A percentile compares a stretch with the other conserved stretches of the same genome.
Conservation (phyloP, 1,140 invertebrate genomes). For the Zeugodacus cucurbitae region DNA sequence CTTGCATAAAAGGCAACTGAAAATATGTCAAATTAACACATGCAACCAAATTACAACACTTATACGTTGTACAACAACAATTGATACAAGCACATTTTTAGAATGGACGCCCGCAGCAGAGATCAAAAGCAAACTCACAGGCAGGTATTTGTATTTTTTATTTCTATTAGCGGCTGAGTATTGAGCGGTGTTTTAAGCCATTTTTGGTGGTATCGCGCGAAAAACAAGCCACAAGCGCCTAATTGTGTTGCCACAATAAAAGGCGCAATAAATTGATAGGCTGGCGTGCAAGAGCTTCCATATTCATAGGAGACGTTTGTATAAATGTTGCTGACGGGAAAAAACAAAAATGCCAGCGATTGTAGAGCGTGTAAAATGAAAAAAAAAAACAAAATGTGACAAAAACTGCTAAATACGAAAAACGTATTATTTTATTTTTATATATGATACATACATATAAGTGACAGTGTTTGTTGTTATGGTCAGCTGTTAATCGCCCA, state of each 20-base stretch:
- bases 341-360: not conserved
- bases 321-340: not conserved
- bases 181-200: slow-evolving; percentile 2
- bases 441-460: not conserved
- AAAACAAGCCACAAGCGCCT: slow-evolving; percentile 13
- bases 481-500: slow-evolving; percentile 4
- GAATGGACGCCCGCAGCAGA: slow-evolving; percentile 2
- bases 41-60: slow-evolving; percentile 35
- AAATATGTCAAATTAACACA: slow-evolving; percentile 35
- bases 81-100: slow-evolving; percentile 1
- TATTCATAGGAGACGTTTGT: too few species aligned
- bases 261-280: not conserved
- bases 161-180: not conserved
- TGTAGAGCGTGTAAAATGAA: not conserved
- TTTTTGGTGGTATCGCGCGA: slow-evolving; percentile 24
- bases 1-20: slow-evolving; percentile 35
- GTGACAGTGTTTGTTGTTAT: too few species aligned
- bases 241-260: slow-evolving; percentile 9
- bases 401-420: not conserved
- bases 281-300: too few species aligned
- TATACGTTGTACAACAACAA: slow-evolving; percentile 33
- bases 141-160: too few species aligned
- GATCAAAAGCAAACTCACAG: not conserved
- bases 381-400: not conserved
- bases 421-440: too few species aligned